Base-by-base conservation (phyloP, 1,140 invertebrate genomes). In the Drosophila hydei region DNA sequence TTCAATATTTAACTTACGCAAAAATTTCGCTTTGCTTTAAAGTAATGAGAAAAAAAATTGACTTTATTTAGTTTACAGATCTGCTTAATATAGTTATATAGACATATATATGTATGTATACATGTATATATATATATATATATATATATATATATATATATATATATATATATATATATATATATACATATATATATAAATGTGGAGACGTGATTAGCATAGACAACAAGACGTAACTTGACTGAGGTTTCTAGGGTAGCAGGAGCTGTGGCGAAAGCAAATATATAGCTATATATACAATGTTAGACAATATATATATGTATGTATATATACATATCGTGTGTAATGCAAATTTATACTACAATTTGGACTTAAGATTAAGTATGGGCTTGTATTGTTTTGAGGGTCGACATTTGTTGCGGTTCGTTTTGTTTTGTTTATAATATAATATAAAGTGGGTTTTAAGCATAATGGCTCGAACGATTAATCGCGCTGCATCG, bases 11-110 rank as follows among this genome's bases (percentile, higher is more conserved):
- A 25, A 3, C 14, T 27, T 4, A 2, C 27, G n/a, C 11, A 1
- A 16, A 5, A 0, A 18, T 2, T 27, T 30, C 2, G 9, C 6
- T 27, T 43, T 5, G 23, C 12, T 45, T 59, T 45, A 59, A 5
- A 45, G 4, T 33, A 9, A 59, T 47, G 25, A 59, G 25, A 59
- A 45, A 47, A 55, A 59, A 47, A 45, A 27, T n/a, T 45, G 16
- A 23, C 18, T 51, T 62, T 42, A 51, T 38, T 62, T 62, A 25
- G 14, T 61, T 14, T 62, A 40, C 19, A 50, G 30, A 40, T 40
- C 38, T 23, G 36, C 38, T 47, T 30, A 25, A 12, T 45, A 40
- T 61, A 51, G 18, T 12, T 30, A 7, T 21, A 52, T 40, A 38
- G 48, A 9, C 33, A 33, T 47, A 30, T 59, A 16, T 47, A 30